Conservation (phyloP, 1,140 invertebrate genomes). For the Pseudomyrmex dendroicus region DNA sequence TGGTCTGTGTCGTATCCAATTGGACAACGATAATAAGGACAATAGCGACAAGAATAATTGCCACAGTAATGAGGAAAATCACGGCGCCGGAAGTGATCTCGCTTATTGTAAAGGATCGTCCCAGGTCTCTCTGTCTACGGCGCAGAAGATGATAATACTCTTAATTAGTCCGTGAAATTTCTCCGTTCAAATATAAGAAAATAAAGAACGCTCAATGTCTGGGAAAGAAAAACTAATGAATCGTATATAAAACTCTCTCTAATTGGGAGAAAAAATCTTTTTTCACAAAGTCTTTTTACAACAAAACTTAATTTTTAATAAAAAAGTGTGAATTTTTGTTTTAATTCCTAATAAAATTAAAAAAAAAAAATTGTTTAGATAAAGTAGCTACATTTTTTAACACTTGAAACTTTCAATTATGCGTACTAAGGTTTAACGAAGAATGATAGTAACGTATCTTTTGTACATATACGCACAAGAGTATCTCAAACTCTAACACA, state of each 20-base stretch:
- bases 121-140: conserved; percentile 25
- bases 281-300: neutral
- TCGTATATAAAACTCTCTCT: neutral
- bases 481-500: too few species aligned
- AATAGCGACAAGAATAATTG: conserved; percentile 68
- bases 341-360: neutral
- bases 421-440: too few species aligned
- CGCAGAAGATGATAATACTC: conserved; percentile 49
- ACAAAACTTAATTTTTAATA: neutral
- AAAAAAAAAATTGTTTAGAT: neutral
- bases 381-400: neutral
- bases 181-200: conserved; percentile 24
- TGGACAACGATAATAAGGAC: conserved; percentile 69
- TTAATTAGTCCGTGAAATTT: conserved; percentile 45
- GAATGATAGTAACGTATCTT: too few species aligned
- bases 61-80: conserved; percentile 61
- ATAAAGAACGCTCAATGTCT: conserved; percentile 19
- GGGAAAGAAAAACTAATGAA: conserved; percentile 16
- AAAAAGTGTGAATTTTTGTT: neutral
- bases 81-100: conserved; percentile 50
- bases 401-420: too few species aligned
- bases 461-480: too few species aligned
- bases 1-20: conserved; percentile 62
- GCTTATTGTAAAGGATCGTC: conserved; percentile 49
- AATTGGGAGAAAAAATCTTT: neutral